phyloP scores from a whole-genome alignment of 2,888 invertebrate genomes.

The Eudasyphora cyanicolor region DNA sequence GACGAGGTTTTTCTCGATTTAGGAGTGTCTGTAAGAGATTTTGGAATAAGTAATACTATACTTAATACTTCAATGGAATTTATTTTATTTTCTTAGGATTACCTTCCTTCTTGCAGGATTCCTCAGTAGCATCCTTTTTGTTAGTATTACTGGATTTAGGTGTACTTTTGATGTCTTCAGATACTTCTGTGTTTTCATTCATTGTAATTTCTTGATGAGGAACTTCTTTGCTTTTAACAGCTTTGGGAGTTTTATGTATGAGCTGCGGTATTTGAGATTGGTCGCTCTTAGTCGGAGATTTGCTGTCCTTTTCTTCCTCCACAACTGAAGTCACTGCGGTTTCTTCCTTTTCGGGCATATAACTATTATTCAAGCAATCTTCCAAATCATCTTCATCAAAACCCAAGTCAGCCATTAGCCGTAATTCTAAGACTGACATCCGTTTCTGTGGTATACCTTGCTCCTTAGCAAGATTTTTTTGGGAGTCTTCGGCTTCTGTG shows the following conservation, averaged over 20 bases:
- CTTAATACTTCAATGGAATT: no score
- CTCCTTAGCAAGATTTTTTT: neutral
- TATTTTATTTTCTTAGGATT: neutral
- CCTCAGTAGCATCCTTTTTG: neutral
- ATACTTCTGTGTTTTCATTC: neutral
- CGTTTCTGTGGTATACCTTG: neutral
- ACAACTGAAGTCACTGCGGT: neutral
- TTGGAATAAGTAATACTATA: neutral
- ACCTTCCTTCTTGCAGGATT: neutral
- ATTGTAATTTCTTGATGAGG: no score
- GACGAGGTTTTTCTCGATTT: neutral
- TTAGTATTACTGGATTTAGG: neutral
- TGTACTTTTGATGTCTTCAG: neutral
- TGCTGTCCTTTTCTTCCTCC: neutral
- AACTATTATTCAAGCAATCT: neutral
- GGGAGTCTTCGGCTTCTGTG: neutral
- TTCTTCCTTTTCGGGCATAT: neutral
- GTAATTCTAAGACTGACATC: neutral
- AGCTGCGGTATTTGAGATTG: no score
- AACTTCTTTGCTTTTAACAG: no score
- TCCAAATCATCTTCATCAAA: slow-evolving; percentile 8
- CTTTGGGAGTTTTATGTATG: neutral
- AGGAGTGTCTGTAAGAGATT: neutral
- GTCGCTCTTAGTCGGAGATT: no score
- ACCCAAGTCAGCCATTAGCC: slow-evolving; percentile 7